Conservation (phyloP, 2,888 invertebrate genomes). For the Tipula lateralis region DNA sequence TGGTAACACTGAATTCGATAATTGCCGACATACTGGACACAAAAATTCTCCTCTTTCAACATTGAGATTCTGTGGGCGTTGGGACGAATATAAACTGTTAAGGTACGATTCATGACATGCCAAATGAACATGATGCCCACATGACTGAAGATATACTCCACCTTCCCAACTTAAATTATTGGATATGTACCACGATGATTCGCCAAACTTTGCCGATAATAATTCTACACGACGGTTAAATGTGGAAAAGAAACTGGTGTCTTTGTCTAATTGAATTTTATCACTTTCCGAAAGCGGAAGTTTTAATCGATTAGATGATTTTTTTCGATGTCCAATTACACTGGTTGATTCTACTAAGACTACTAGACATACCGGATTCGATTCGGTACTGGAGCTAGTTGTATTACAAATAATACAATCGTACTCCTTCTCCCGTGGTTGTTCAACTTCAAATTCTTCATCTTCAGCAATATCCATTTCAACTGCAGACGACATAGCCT, state of each 20-base stretch:
- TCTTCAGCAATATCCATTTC: conserved; percentile 56
- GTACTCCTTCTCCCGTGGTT: conserved; percentile 65
- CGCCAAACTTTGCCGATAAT: conserved; percentile 70
- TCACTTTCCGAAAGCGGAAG: conserved; percentile 64
- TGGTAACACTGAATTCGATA: conserved; percentile 85
- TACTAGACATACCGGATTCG: conserved; percentile 82
- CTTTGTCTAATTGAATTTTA: conserved; percentile 53
- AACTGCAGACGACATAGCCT: conserved; percentile 63
- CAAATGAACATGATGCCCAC: conserved; percentile 95
- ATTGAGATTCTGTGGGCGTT: conserved; percentile 67
- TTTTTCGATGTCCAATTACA: conserved; percentile 72
- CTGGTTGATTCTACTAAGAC: conserved; percentile 82
- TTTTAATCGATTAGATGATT: conserved; percentile 44
- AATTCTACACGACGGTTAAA: conserved; percentile 74
- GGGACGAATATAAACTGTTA: conserved; percentile 72
- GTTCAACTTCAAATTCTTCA: conserved; percentile 57
- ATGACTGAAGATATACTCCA: conserved; percentile 89
- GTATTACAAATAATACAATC: conserved; percentile 96
- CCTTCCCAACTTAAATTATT: conserved; percentile 83
- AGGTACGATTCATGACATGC: conserved; percentile 91
- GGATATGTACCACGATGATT: conserved; percentile 72
- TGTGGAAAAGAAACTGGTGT: conserved; percentile 66
- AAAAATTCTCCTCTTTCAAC: conserved; percentile 82
- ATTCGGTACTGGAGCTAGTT: conserved; percentile 76
- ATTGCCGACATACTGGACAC: conserved; percentile 91